These are phyloP conservation scores for Ectropis crepuscularia DNA, from an alignment of 2,888 invertebrate genomes.

Conservation along the genomic window DNA sequence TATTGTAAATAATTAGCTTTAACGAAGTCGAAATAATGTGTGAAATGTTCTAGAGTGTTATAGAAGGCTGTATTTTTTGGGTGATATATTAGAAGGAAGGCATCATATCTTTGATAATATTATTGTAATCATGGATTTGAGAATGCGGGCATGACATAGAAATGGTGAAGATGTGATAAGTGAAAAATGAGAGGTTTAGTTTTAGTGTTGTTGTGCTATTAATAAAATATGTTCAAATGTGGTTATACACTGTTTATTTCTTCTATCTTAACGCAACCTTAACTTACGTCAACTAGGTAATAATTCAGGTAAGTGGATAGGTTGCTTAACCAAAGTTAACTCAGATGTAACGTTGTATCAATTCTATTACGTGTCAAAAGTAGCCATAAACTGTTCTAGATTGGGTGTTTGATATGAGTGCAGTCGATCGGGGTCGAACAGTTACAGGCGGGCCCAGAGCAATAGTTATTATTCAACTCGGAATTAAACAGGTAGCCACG, in stretches of 20 bases:
- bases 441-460: slow-evolving; percentile 60
- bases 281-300: slow-evolving; percentile 6
- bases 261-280: slow-evolving; percentile 10
- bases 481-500: slow-evolving; percentile 66
- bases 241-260: slow-evolving; percentile 57
- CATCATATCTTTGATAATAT: slow-evolving; percentile 79
- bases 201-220: slow-evolving; percentile 84
- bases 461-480: slow-evolving; percentile 65
- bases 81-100: slow-evolving; percentile 80
- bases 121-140: slow-evolving; percentile 57
- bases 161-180: slow-evolving; percentile 79
- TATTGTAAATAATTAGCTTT: slow-evolving; percentile 80
- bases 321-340: slow-evolving; percentile 15
- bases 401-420: slow-evolving; percentile 28
- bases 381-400: slow-evolving; percentile 27
- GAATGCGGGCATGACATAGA: slow-evolving; percentile 45
- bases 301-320: slow-evolving; percentile 16
- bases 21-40: slow-evolving; percentile 63
- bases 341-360: slow-evolving; percentile 19
- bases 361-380: slow-evolving; percentile 16
- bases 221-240: slow-evolving; percentile 83
- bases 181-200: slow-evolving; percentile 66
- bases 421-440: slow-evolving; percentile 51
- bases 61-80: slow-evolving; percentile 84
- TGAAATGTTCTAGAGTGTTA: slow-evolving; percentile 75